Base-by-base conservation (phyloP, 2,888 invertebrate genomes). In the Eristalis intricaria region DNA sequence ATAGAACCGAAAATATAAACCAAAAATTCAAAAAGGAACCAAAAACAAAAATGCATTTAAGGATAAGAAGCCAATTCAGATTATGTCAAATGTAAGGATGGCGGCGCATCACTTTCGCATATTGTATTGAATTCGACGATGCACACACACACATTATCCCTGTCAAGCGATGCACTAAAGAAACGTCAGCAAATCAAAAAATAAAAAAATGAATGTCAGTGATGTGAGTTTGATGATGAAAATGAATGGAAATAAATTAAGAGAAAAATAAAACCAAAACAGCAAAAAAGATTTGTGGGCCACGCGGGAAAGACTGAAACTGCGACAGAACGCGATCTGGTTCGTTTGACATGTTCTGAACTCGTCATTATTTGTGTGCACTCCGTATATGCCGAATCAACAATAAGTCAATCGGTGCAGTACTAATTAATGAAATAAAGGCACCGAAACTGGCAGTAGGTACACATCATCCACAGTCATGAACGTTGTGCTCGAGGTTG, bases 141-240 rank as follows among this genome's bases (percentile, higher is more conserved):
- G n/a, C n/a, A n/a, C n/a, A n/a, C 64, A 29, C 50, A 63, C 32
- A 40, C 35, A 3, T 61, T 69, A 66, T 69, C 61, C 43, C 61
- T 68, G 50, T 70, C n/a, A 88, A 88, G 88, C 88, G 80, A 88
- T 88, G 88, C 88, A 88, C 88, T 88, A 84, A 88, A 84, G 88
- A 84, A 84, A 77, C 70, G 70, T 77, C 83, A 81, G 84, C 84
- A 88, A 84, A 77, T 64, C 26, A 86, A 60, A 38, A 73, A 29
- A 73, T 35, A n/a, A 19, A 78, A 74, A 77, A 74, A 78, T 65
- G 15, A 74, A 50, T 50, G 26, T 66, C 13, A 13, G 26, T 38
- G 32, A 43, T 60, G 60, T 60, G 10, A 66, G n/a, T 13, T 40
- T 26, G 60, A 26, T 29, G 32, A 13, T 32, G 26, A 60, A 5